phyloP scores from a whole-genome alignment of 2,113 vertebrate species.

The Thinocorus orbignyianus region DNA sequence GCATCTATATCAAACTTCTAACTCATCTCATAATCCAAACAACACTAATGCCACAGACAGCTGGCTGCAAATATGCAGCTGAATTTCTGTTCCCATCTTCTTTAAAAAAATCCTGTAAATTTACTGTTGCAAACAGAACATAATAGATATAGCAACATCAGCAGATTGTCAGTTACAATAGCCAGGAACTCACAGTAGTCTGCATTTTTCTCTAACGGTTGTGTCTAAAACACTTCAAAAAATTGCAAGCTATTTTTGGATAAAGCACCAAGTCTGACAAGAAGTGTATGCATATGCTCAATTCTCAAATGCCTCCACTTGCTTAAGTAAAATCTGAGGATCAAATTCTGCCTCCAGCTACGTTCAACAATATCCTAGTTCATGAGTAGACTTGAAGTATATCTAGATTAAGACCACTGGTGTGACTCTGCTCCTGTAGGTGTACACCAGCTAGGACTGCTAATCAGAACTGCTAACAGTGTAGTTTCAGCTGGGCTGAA shows the following conservation, averaged over 20 bases:
- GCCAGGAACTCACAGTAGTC: conserved; percentile 13
- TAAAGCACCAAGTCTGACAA: conserved; percentile 6
- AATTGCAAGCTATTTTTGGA: conserved; percentile 32
- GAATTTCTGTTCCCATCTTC: neutral
- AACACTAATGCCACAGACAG: neutral
- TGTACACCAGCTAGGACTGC: neutral
- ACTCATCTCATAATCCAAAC: neutral
- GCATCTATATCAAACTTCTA: neutral
- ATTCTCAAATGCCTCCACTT: neutral
- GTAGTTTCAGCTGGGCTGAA: neutral
- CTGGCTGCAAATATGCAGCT: neutral
- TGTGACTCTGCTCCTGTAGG: neutral
- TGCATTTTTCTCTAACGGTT: neutral
- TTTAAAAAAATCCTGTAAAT: neutral
- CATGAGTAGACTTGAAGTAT: neutral
- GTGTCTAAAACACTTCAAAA: neutral
- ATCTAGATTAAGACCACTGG: neutral
- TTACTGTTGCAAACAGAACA: conserved; percentile 12
- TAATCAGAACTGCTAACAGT: neutral
- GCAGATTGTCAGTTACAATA: conserved; percentile 44
- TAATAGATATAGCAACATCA: conserved; percentile 37
- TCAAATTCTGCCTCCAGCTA: neutral
- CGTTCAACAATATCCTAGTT: fast-evolving
- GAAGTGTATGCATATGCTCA: neutral
- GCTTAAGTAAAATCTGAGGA: neutral